Conservation (phyloP, 1,140 invertebrate genomes). For the Hydropsyche tenuis region DNA sequence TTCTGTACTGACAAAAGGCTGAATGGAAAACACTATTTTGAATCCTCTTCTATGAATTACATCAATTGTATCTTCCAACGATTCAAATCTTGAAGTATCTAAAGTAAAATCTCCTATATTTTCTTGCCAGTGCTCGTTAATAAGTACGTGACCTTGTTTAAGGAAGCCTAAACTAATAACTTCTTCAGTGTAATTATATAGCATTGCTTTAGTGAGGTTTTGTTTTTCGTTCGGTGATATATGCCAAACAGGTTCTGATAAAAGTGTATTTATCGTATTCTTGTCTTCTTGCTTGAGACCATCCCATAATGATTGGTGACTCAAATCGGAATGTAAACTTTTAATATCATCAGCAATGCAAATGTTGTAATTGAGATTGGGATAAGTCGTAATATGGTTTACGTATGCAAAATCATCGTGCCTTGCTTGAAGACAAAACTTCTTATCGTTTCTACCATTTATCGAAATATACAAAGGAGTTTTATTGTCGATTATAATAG, state of each 20-base stretch:
- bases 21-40: slow-evolving; percentile 81
- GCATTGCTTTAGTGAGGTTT: slow-evolving; percentile 69
- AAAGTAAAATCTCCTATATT: slow-evolving; percentile 80
- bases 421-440: slow-evolving; percentile 77
- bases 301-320: slow-evolving; percentile 75
- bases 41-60: slow-evolving; percentile 84
- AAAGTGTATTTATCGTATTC: slow-evolving; percentile 73
- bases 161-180: slow-evolving; percentile 77
- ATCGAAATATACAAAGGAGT: slow-evolving; percentile 82
- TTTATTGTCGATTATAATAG: slow-evolving; percentile 76
- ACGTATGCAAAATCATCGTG: slow-evolving; percentile 80
- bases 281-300: slow-evolving; percentile 78
- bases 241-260: slow-evolving; percentile 85
- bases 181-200: slow-evolving; percentile 83
- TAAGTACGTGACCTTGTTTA: slow-evolving; percentile 78
- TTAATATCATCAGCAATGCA: slow-evolving; percentile 82
- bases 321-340: slow-evolving; percentile 71
- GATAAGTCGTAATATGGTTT: slow-evolving; percentile 68
- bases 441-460: slow-evolving; percentile 66
- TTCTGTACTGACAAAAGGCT: slow-evolving; percentile 87
- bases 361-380: slow-evolving; percentile 83
- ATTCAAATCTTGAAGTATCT: slow-evolving; percentile 75
- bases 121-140: slow-evolving; percentile 86
- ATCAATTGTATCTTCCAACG: slow-evolving; percentile 78
- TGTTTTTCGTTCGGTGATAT: slow-evolving; percentile 71